Evolutionary conservation across 2,113 vertebrate species (phyloP).

Genomic region (Rallus limicola): DNA sequence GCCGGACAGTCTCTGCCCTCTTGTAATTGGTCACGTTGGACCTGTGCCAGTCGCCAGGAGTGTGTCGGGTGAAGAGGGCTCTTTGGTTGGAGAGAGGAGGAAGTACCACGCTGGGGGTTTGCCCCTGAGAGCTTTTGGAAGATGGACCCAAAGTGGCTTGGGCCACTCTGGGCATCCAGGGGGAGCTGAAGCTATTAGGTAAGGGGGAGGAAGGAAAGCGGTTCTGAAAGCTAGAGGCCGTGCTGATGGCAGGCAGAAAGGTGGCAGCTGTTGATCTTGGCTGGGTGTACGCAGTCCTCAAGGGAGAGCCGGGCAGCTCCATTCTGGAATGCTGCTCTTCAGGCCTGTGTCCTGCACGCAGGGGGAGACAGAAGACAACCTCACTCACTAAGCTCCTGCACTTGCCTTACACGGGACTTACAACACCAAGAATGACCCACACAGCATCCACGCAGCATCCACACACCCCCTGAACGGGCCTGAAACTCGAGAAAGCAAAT

Average conservation of each 20-base stretch:
- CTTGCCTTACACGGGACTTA: accelerated
- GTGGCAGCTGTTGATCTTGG: slow-evolving; percentile 76
- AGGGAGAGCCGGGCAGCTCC: slow-evolving; percentile 84
- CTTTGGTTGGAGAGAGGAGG: too few species aligned
- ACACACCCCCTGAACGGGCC: background rate
- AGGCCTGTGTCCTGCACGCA: slow-evolving; percentile 33
- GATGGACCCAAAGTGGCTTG: too few species aligned
- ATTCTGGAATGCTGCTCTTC: slow-evolving; percentile 62
- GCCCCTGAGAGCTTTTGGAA: too few species aligned
- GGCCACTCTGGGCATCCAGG: too few species aligned
- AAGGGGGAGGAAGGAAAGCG: too few species aligned
- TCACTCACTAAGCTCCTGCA: background rate
- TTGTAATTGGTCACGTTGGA: too few species aligned
- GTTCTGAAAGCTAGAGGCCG: slow-evolving; percentile 73
- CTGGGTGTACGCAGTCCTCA: slow-evolving; percentile 77
- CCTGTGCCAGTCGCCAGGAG: too few species aligned
- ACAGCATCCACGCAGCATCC: background rate
- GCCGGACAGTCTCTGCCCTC: too few species aligned
- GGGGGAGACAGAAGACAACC: background rate
- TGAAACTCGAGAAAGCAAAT: background rate
- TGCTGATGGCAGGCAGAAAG: slow-evolving; percentile 87
- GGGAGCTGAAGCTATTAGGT: too few species aligned
- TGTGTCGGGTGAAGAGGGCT: too few species aligned
- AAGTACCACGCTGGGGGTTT: too few species aligned
- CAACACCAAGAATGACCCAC: background rate